Percentiles rank a stretch among this genome's conserved stretches.
Conservation (phyloP, 2,888 invertebrate species). For the Tetranychus truncatus region DNA sequence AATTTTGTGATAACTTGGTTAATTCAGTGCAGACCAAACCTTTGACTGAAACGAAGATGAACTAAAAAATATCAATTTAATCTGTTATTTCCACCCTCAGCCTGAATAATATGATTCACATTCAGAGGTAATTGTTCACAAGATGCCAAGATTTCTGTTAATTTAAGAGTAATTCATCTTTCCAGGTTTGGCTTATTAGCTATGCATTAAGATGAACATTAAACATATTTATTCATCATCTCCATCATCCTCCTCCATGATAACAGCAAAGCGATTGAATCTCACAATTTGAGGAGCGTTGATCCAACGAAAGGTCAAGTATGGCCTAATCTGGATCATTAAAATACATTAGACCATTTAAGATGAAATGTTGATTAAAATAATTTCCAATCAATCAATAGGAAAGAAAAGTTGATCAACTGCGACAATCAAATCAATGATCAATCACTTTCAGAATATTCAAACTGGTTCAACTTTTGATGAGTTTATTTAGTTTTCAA, state of each 20-base stretch:
- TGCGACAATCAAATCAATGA: too few relatives aligned
- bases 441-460: too few relatives aligned
- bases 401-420: too few relatives aligned
- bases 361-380: too few relatives aligned
- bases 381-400: too few relatives aligned
- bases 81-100: background rate
- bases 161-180: background rate
- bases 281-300: too few relatives aligned
- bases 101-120: background rate
- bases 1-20: background rate
- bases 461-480: too few relatives aligned
- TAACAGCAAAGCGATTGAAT: too few relatives aligned
- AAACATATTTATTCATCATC: background rate
- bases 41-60: background rate
- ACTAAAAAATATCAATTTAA: background rate
- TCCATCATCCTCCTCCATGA: background rate
- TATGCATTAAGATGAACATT: background rate
- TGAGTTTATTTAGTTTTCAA: too few relatives aligned
- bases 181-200: background rate
- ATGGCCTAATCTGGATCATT: too few relatives aligned
- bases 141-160: background rate
- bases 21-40: background rate
- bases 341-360: too few relatives aligned
- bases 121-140: background rate
- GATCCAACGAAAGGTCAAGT: too few relatives aligned